These are phyloP conservation scores for Formicarius rufipectus DNA, from an alignment of 2,113 vertebrate species.

Conservation along the genomic window DNA sequence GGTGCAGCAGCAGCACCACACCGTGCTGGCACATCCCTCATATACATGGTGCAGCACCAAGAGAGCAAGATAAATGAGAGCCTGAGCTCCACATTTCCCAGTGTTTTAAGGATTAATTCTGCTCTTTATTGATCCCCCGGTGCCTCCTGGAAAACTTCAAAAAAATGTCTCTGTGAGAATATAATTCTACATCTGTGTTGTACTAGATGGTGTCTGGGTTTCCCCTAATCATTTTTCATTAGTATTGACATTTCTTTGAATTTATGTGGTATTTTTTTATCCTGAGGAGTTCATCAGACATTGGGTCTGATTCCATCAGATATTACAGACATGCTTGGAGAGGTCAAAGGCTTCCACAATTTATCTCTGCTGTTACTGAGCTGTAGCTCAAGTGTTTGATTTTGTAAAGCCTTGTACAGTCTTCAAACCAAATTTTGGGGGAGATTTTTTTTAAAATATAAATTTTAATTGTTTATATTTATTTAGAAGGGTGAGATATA, in stretches of 20 bases:
- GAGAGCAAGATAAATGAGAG: constrained; percentile 54
- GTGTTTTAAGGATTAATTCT: constrained; percentile 67
- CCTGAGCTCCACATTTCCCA: constrained; percentile 37
- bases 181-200: constrained; percentile 10
- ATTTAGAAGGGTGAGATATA: not conserved
- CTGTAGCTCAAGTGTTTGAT: not conserved
- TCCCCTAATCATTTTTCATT: not conserved
- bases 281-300: not conserved
- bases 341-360: not conserved
- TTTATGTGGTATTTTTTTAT: not conserved
- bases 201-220: not conserved
- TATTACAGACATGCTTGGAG: not conserved
- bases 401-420: not conserved
- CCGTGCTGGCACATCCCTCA: constrained; percentile 62
- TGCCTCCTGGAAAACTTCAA: not conserved
- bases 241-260: not conserved
- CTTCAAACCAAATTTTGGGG: not conserved
- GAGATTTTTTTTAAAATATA: no score
- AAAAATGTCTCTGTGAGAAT: not conserved
- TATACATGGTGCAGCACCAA: constrained; percentile 26
- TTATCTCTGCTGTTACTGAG: not conserved
- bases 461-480: not conserved
- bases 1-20: constrained; percentile 64
- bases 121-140: constrained; percentile 2
- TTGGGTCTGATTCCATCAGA: not conserved